Evolutionary conservation across 2,888 invertebrate genomes (phyloP), one percentile per base, ranked within the genome.

Genomic region (Euspilapteryx auroguttella): DNA sequence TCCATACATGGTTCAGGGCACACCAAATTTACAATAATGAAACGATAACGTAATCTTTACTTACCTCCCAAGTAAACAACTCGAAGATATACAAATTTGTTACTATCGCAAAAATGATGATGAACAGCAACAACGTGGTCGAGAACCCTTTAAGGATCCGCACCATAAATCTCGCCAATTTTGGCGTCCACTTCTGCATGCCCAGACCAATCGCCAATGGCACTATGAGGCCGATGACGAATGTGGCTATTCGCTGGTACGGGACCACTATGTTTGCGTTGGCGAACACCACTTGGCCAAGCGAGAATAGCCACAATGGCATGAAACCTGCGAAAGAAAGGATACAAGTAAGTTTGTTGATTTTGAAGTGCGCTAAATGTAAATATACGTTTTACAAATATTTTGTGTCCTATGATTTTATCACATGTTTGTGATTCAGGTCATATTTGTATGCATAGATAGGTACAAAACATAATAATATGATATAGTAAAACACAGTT

Each of bases 81-180:
- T 88, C 66, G 53, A 96, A 94, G 31, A 96, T 81, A 58, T 93
- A 95, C 28, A 89, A 56, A 62, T 96, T 95, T n/a, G 92, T 88
- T 31, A 87, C 79, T 24, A 92, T 85, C 0, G 94, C 95, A 58
- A 95, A 93, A 4, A 88, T 56, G 3, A 94, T 80, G 37, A 94
- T 92, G 47, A 92, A 89, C 8, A 93, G 45, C 34, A 95, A 84
- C 29, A 94, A 76, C 12, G 86, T 56, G 0, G 86, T 78, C 0
- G 93, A 89, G 46, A 93, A 87, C 2, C 90, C 91, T 47, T 94
- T 95, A 32, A 95, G 77, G 27, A 92, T 83, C 28, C 85, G 79
- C 27, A 88, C 87, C 68, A 94, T 79, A 37, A 89, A 73, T 8
- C 78, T 76, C 0, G 87, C 82, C 0, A 88, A 41, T 24, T 75